phyloP scores from a whole-genome alignment of 1,140 invertebrate species.

The Hermatobates lingyangjiaoensis region DNA sequence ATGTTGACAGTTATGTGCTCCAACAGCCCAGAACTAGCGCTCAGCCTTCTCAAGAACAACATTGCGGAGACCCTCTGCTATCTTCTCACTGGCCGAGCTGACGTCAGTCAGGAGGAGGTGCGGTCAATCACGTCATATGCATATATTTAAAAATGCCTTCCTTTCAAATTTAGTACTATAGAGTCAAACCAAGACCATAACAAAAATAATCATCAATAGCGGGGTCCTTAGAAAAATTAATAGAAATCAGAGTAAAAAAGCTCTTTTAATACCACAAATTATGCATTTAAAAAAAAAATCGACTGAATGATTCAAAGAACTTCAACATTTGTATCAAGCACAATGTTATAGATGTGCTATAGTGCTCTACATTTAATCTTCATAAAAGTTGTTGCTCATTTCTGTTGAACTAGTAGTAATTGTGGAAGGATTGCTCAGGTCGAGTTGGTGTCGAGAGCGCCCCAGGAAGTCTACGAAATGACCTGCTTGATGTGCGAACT shows the following conservation, averaged over 20 bases:
- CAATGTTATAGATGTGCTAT: too few species aligned
- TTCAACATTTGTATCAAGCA: too few species aligned
- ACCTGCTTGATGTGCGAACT: constrained; percentile 88
- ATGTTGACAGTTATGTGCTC: constrained; percentile 91
- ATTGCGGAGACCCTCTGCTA: constrained; percentile 87
- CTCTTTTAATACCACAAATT: too few species aligned
- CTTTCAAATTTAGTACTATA: not conserved
- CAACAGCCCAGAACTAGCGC: constrained; percentile 79
- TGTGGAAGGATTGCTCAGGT: too few species aligned
- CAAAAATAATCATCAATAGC: not conserved
- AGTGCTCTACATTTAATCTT: too few species aligned
- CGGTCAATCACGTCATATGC: too few species aligned
- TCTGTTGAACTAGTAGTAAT: too few species aligned
- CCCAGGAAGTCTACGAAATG: constrained; percentile 91
- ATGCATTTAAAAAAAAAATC: too few species aligned
- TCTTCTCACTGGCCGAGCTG: constrained; percentile 62
- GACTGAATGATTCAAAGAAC: too few species aligned
- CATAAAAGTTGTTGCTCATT: too few species aligned
- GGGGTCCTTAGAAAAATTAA: too few species aligned
- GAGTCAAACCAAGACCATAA: not conserved
- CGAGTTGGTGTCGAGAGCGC: constrained; percentile 71
- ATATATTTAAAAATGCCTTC: not conserved
- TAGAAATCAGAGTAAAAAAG: too few species aligned
- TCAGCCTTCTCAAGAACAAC: constrained; percentile 77
- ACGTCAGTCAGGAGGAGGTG: constrained; percentile 31